Percentiles rank a stretch among this genome's conserved stretches.
Evolutionary conservation across 37 sponge, comb jelly and placozoan species (phyloP).

Genomic region (Eunapius fragilis): DNA sequence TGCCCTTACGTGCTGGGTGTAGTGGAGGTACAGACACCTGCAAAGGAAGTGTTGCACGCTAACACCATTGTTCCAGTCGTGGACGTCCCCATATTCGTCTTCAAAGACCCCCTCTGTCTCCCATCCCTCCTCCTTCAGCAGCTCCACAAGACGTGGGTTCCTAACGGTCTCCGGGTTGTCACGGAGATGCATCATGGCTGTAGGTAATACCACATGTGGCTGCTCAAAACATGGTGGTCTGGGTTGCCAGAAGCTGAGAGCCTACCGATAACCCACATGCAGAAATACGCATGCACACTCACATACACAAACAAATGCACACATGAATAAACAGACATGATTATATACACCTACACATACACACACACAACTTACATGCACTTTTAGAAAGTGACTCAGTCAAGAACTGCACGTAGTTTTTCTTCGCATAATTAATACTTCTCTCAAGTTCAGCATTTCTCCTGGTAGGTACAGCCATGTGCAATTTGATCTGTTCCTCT

Average conservation of each 20-base stretch:
- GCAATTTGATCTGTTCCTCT: background rate
- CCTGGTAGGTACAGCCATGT: background rate
- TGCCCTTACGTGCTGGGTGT: conserved; percentile 60
- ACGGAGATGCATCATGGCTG: background rate
- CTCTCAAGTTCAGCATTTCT: background rate
- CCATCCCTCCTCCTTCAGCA: background rate
- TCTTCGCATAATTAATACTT: background rate
- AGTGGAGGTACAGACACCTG: conserved; percentile 64
- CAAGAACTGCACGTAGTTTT: background rate
- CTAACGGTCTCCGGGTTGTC: background rate
- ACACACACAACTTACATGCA: background rate
- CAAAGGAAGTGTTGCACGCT: conserved; percentile 57
- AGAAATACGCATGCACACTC: no score
- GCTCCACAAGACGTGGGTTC: background rate
- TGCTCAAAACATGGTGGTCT: no score
- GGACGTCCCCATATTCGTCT: conserved; percentile 76
- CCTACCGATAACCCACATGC: no score
- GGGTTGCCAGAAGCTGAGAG: no score
- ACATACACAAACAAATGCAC: no score
- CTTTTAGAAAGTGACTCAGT: background rate
- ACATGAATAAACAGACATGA: background rate
- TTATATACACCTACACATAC: no score
- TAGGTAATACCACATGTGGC: no score
- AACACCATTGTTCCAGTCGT: conserved; percentile 60
- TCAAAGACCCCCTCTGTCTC: conserved; percentile 38